Evolutionary conservation across 2,888 invertebrate species (phyloP).

Genomic region (Sinopyrophorus schimmeli): DNA sequence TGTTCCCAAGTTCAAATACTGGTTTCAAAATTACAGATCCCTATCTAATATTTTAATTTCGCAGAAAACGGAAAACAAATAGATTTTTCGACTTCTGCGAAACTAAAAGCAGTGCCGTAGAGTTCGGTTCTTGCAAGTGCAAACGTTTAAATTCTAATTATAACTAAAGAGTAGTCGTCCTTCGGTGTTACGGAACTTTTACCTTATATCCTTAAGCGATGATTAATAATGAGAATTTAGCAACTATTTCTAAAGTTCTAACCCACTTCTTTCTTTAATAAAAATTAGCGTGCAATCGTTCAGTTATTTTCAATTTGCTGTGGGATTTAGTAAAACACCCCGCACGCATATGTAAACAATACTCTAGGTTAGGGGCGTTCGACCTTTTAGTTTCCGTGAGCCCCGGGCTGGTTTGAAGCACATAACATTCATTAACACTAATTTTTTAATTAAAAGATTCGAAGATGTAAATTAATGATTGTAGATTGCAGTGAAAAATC

Average conservation of each 20-base stretch:
- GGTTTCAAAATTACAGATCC: constrained; percentile 7
- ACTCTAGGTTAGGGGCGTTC: too few species aligned
- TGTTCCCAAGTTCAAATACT: constrained; percentile 19
- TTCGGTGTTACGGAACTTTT: constrained; percentile 24
- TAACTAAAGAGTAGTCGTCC: constrained; percentile 16
- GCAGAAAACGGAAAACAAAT: neutral
- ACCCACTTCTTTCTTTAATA: constrained; percentile 9
- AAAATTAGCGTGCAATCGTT: too few species aligned
- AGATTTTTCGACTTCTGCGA: neutral
- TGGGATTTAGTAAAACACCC: too few species aligned
- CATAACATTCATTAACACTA: too few species aligned
- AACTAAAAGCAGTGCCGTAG: constrained; percentile 1
- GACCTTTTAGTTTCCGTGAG: too few species aligned
- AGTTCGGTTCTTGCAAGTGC: too few species aligned
- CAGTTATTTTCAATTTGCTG: too few species aligned
- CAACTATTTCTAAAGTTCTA: constrained; percentile 18
- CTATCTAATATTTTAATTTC: constrained; percentile 10
- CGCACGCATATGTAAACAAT: too few species aligned
- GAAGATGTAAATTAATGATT: too few species aligned
- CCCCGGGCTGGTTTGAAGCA: too few species aligned
- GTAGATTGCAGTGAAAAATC: too few species aligned
- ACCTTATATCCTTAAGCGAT: constrained; percentile 13
- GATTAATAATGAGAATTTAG: constrained; percentile 19
- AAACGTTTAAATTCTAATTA: constrained; percentile 21
- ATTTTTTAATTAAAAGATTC: too few species aligned